Conservation (phyloP, 2,888 invertebrate species). For the Allophyes oxyacanthae region DNA sequence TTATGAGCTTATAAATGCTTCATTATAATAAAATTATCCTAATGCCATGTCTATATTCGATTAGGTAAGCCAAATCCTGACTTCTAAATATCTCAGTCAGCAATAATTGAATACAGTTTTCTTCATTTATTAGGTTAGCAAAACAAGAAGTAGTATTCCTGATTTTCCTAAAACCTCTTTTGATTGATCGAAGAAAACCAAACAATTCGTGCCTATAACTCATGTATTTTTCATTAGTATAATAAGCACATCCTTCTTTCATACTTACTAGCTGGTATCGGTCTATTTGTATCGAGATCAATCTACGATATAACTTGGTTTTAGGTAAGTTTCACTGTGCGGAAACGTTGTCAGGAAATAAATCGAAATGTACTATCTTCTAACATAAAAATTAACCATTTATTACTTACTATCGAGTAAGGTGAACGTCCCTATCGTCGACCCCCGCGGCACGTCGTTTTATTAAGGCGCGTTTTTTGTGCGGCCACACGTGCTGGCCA, state of each 20-base stretch:
- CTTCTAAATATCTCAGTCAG: constrained; percentile 29
- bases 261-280: too few relatives aligned
- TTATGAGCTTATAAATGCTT: constrained; percentile 47
- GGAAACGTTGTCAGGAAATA: too few relatives aligned
- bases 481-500: constrained; percentile 84
- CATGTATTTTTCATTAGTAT: too few relatives aligned
- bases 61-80: constrained; percentile 8
- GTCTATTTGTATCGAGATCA: too few relatives aligned
- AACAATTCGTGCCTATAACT: too few relatives aligned
- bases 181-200: not conserved
- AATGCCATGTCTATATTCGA: constrained; percentile 16
- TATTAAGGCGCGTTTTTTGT: constrained; percentile 87
- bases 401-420: constrained; percentile 22
- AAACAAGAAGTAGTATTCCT: constrained; percentile 10
- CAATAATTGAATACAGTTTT: constrained; percentile 22
- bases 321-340: too few relatives aligned
- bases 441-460: constrained; percentile 85
- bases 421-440: constrained; percentile 65
- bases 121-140: constrained; percentile 10
- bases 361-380: too few relatives aligned
- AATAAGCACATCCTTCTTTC: too few relatives aligned
- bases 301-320: too few relatives aligned
- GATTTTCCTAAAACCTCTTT: not conserved
- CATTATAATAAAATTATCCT: constrained; percentile 44
- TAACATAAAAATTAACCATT: too few relatives aligned